Conservation (phyloP, 2,888 invertebrate species). For the Agriopis leucophaearia region DNA sequence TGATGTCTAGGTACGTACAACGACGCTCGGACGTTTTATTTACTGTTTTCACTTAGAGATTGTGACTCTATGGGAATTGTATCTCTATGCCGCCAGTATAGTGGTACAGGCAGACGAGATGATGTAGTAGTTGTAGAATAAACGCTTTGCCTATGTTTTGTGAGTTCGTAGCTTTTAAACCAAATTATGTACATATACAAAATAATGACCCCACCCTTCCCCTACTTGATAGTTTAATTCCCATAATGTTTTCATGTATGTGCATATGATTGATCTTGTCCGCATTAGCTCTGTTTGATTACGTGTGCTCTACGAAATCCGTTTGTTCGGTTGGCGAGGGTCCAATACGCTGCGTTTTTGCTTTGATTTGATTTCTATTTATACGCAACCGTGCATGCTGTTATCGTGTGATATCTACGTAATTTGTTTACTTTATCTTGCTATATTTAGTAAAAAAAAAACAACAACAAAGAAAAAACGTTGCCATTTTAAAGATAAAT, state of each 20-base stretch:
- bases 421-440: conserved; percentile 57
- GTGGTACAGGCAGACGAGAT: too few species aligned
- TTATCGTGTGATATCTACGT: conserved; percentile 66
- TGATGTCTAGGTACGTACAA: too few species aligned
- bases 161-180: not conserved
- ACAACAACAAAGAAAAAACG: not conserved
- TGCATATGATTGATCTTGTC: conserved; percentile 35
- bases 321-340: conserved; percentile 65
- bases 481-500: not conserved
- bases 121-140: too few species aligned
- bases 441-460: conserved; percentile 13
- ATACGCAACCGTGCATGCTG: conserved; percentile 67
- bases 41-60: too few species aligned
- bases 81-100: too few species aligned
- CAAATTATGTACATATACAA: not conserved
- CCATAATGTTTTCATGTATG: conserved; percentile 14
- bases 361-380: conserved; percentile 73
- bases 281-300: conserved; percentile 45
- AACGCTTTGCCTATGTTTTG: not conserved
- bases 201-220: not conserved
- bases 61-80: too few species aligned
- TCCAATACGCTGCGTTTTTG: conserved; percentile 70
- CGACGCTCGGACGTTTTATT: too few species aligned
- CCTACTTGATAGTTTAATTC: not conserved
- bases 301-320: conserved; percentile 68